Conservation (phyloP, 2,888 invertebrate genomes). For the Ormyrus pomaceus region DNA sequence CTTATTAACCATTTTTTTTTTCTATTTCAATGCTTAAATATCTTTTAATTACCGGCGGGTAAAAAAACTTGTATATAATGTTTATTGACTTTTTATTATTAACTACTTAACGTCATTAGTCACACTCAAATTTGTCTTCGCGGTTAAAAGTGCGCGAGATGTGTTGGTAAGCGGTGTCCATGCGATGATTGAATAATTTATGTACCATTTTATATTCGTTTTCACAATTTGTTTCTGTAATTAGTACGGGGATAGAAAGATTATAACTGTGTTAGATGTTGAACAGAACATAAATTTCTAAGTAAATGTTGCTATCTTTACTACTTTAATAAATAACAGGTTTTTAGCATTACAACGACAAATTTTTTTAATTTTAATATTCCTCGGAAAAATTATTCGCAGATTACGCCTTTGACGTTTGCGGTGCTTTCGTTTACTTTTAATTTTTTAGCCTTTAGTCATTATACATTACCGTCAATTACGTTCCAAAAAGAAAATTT, state of each 20-base stretch:
- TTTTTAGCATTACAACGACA: background rate
- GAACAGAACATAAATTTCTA: background rate
- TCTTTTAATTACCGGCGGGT: too few relatives aligned
- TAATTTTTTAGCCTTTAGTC: too few relatives aligned
- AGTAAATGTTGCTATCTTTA: background rate
- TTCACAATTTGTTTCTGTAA: constrained; percentile 44
- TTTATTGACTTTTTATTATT: constrained; percentile 2
- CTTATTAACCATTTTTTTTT: too few relatives aligned
- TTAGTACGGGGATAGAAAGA: constrained; percentile 13
- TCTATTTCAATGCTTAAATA: too few relatives aligned
- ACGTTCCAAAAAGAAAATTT: background rate
- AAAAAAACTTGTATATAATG: background rate
- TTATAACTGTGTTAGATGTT: constrained; percentile 9
- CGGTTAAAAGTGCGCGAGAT: constrained; percentile 14
- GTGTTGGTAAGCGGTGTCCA: background rate
- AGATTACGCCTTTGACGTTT: too few relatives aligned
- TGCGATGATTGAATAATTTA: constrained; percentile 31
- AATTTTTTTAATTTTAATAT: background rate
- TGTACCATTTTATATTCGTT: constrained; percentile 19
- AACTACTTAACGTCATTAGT: background rate
- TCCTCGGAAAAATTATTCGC: background rate
- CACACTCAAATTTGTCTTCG: constrained; percentile 20
- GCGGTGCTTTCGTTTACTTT: too few relatives aligned
- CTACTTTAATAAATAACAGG: background rate
- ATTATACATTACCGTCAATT: too few relatives aligned